These are phyloP conservation scores for Diarsia dahlii DNA, from an alignment of 2,888 invertebrate genomes.

Conservation along the genomic window DNA sequence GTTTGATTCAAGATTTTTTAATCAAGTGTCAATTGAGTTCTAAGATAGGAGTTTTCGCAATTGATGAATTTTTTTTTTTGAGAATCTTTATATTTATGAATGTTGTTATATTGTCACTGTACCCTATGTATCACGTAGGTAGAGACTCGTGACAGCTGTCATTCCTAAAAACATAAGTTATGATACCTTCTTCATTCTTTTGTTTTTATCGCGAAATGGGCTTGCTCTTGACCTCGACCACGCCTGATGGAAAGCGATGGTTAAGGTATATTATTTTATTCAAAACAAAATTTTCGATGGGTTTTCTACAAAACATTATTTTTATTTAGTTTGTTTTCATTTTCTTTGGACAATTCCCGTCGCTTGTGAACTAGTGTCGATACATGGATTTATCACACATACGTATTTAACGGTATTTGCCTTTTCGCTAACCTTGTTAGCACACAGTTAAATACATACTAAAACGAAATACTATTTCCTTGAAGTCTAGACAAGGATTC, in stretches of 20 bases:
- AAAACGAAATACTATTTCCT: constrained; percentile 42
- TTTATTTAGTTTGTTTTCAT: not conserved
- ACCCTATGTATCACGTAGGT: too few relatives aligned
- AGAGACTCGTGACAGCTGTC: not conserved
- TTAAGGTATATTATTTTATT: not conserved
- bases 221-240: too few relatives aligned
- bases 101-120: too few relatives aligned
- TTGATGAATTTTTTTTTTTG: too few relatives aligned
- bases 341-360: not conserved
- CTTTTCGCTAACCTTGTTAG: constrained; percentile 43
- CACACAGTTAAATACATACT: constrained; percentile 38
- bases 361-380: too few relatives aligned
- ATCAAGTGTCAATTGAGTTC: too few relatives aligned
- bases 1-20: not conserved
- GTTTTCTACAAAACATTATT: not conserved
- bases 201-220: too few relatives aligned
- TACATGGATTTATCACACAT: not conserved
- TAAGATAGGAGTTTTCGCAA: too few relatives aligned
- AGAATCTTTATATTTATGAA: too few relatives aligned
- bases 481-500: constrained; percentile 44
- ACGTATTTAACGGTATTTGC: constrained; percentile 19
- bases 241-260: too few relatives aligned
- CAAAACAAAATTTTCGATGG: not conserved
- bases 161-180: not conserved
- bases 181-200: too few relatives aligned